Evolutionary conservation across 2,797 vertebrate species (phyloP).

Genomic region (Muscicapa striata): DNA sequence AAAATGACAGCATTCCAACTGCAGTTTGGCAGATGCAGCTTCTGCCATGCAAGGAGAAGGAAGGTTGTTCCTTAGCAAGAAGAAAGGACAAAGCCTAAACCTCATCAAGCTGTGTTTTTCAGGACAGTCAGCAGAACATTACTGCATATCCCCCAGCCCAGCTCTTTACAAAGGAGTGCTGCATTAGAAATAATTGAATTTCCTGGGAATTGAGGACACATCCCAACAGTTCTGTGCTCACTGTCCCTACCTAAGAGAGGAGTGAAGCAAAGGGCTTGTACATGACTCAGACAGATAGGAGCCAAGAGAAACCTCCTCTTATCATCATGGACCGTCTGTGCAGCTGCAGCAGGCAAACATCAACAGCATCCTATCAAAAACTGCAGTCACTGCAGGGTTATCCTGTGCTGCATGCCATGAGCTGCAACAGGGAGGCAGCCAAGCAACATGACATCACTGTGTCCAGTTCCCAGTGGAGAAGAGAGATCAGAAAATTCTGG

Average conservation of each 20-base stretch:
- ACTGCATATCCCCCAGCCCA: not conserved
- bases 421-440: not conserved
- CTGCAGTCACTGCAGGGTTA: not conserved
- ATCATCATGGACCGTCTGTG: not conserved
- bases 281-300: not conserved
- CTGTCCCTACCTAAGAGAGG: not conserved
- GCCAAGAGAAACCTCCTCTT: not conserved
- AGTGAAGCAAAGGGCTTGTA: not conserved
- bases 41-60: not conserved
- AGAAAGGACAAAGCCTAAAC: not conserved
- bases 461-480: not conserved
- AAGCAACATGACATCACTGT: not conserved
- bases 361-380: not conserved
- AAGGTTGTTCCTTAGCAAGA: not conserved
- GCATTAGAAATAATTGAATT: not conserved
- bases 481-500: not conserved
- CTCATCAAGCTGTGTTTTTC: not conserved
- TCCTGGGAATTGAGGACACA: not conserved
- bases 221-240: not conserved
- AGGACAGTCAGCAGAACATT: not conserved
- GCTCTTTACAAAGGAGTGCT: not conserved
- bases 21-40: not conserved
- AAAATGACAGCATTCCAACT: not conserved
- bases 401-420: fast-evolving
- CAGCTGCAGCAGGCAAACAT: not conserved